phyloP scores from a whole-genome alignment of 1,140 invertebrate species.

The Anastrepha obliqua region DNA sequence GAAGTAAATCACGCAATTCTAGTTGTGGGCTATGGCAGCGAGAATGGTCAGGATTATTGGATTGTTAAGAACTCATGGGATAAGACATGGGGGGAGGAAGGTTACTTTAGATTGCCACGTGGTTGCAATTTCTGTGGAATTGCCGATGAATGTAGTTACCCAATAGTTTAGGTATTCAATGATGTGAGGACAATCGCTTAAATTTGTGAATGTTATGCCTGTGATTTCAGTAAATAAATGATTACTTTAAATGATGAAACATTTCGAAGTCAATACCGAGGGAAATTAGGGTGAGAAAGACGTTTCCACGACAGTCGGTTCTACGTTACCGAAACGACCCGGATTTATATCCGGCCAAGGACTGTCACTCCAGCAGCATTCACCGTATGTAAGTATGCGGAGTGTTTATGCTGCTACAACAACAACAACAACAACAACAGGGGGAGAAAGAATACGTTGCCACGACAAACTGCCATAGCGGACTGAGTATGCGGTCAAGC shows the following conservation, averaged over 20 bases:
- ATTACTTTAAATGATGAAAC: neutral
- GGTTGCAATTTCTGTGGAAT: constrained; percentile 83
- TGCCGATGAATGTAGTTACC: constrained; percentile 71
- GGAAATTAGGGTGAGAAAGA: no score
- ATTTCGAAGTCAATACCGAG: neutral
- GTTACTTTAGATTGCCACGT: constrained; percentile 82
- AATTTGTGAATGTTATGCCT: neutral
- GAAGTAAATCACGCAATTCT: constrained; percentile 78
- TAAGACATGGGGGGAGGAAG: constrained; percentile 81
- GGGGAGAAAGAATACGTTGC: no score
- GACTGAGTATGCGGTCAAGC: no score
- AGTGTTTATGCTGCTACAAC: no score
- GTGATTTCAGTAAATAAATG: constrained; percentile 22
- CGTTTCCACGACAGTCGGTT: no score
- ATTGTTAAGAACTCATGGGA: constrained; percentile 89
- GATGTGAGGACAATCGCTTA: no score
- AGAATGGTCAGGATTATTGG: constrained; percentile 82
- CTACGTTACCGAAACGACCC: no score
- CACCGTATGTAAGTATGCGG: no score
- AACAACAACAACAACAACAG: no score
- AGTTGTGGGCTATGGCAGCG: constrained; percentile 78
- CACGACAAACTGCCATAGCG: no score
- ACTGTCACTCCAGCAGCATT: no score
- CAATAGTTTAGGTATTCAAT: constrained; percentile 62
- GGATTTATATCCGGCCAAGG: no score